Evolutionary conservation across 2,113 vertebrate genomes (phyloP).

Genomic region (Clarias magur): DNA sequence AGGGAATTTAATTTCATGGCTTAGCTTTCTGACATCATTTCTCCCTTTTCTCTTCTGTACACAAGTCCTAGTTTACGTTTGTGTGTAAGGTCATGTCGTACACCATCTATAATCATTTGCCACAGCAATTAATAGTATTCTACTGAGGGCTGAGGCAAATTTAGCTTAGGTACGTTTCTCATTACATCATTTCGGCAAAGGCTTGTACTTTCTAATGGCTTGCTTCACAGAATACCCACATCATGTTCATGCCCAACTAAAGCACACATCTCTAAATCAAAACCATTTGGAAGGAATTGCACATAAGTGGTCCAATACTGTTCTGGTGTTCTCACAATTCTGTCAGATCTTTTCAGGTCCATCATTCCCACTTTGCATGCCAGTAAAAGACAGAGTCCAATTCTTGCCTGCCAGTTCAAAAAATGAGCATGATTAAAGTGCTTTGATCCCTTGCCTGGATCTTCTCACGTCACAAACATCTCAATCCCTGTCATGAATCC

Average conservation of each 20-base stretch:
- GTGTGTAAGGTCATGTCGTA: neutral
- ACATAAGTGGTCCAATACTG: neutral
- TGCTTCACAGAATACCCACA: neutral
- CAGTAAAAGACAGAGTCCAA: neutral
- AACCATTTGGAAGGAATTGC: constrained; percentile 14
- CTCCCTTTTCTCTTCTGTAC: neutral
- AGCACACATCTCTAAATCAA: neutral
- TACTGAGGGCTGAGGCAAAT: neutral
- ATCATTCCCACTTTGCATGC: constrained; percentile 15
- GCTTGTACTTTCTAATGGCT: neutral
- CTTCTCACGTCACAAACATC: constrained; percentile 10
- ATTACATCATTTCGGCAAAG: neutral
- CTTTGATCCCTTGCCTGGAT: constrained; percentile 15
- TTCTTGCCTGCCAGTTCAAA: constrained; percentile 7
- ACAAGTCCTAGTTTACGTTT: neutral
- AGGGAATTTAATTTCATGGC: too few relatives aligned
- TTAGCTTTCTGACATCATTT: neutral
- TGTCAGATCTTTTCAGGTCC: constrained; percentile 10
- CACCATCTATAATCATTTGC: neutral
- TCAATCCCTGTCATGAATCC: constrained; percentile 5
- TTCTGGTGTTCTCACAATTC: constrained; percentile 22
- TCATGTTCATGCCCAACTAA: neutral
- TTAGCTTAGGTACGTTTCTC: neutral
- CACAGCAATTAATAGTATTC: neutral
- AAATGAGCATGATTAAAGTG: constrained; percentile 7